Evolutionary conservation across 2,797 vertebrate genomes (phyloP).

Genomic region (Crenuchus spilurus): DNA sequence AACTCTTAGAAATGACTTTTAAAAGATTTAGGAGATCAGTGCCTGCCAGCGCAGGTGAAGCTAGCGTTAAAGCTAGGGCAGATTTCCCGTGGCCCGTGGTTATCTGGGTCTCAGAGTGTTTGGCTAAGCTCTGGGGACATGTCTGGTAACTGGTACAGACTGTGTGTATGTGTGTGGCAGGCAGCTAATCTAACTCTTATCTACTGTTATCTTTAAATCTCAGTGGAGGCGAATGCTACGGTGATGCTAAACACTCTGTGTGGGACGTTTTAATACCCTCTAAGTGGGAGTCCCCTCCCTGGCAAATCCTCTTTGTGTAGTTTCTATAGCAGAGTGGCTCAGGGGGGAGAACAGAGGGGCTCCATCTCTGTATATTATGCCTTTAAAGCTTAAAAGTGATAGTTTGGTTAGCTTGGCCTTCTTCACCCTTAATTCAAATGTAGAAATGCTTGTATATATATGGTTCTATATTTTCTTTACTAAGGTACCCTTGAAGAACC

Average conservation of each 20-base stretch:
- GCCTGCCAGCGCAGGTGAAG: background rate
- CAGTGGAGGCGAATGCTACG: constrained; percentile 31
- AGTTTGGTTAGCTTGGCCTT: no score
- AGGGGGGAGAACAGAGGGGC: background rate
- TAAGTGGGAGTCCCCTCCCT: constrained; percentile 41
- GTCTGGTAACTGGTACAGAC: constrained; percentile 50
- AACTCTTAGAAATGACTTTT: constrained; percentile 23
- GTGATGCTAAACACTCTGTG: constrained; percentile 38
- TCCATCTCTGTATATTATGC: constrained; percentile 9
- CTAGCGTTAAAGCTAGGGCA: constrained; percentile 13
- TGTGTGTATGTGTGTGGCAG: constrained; percentile 31
- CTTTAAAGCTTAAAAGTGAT: background rate
- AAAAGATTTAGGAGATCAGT: constrained; percentile 4
- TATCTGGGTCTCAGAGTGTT: constrained; percentile 34
- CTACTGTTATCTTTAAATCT: constrained; percentile 53
- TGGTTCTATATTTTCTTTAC: no score
- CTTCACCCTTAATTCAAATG: no score
- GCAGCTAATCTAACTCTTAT: constrained; percentile 52
- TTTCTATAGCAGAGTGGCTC: background rate
- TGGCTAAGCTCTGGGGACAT: constrained; percentile 44
- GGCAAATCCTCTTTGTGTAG: constrained; percentile 35
- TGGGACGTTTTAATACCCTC: constrained; percentile 39
- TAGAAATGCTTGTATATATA: no score
- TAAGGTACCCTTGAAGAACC: no score
- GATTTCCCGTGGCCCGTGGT: constrained; percentile 36